Evolutionary conservation across 2,888 invertebrate genomes (phyloP).

Genomic region (Coecobrya sp.): DNA sequence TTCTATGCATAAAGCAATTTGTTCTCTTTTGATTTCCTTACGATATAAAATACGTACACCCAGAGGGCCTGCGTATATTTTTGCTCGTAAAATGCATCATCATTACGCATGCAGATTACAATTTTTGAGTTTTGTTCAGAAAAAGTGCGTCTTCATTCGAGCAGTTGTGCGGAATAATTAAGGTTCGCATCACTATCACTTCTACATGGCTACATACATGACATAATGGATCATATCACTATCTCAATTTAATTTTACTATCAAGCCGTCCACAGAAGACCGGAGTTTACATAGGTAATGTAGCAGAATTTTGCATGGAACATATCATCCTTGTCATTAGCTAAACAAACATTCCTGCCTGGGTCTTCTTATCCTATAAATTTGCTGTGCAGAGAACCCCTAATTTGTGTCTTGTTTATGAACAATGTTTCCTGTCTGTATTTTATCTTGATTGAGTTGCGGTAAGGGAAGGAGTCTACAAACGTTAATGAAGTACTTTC

Average conservation of each 20-base stretch:
- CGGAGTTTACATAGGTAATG: background rate
- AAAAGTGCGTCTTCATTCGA: background rate
- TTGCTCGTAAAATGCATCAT: conserved; percentile 6
- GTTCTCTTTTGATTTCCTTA: too few species aligned
- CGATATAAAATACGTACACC: too few species aligned
- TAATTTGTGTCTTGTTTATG: conserved; percentile 66
- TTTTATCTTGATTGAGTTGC: conserved; percentile 62
- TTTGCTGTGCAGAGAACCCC: conserved; percentile 32
- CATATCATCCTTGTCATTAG: conserved; percentile 12
- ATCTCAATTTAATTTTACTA: background rate
- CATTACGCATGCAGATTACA: conserved; percentile 3
- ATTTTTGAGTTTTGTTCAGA: background rate
- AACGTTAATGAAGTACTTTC: conserved; percentile 61
- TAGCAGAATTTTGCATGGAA: conserved; percentile 1
- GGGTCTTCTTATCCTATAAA: background rate
- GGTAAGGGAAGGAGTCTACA: conserved; percentile 1
- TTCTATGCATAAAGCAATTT: too few species aligned
- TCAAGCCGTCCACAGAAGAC: background rate
- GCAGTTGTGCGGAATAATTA: background rate
- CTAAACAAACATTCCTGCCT: conserved; percentile 44
- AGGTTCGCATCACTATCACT: background rate
- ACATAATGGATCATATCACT: too few species aligned
- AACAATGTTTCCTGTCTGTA: conserved; percentile 51
- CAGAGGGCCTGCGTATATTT: background rate
- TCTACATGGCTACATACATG: too few species aligned